These are phyloP conservation scores for Adineta ricciae DNA, from an alignment of 2,888 invertebrate genomes.

Conservation along the genomic window DNA sequence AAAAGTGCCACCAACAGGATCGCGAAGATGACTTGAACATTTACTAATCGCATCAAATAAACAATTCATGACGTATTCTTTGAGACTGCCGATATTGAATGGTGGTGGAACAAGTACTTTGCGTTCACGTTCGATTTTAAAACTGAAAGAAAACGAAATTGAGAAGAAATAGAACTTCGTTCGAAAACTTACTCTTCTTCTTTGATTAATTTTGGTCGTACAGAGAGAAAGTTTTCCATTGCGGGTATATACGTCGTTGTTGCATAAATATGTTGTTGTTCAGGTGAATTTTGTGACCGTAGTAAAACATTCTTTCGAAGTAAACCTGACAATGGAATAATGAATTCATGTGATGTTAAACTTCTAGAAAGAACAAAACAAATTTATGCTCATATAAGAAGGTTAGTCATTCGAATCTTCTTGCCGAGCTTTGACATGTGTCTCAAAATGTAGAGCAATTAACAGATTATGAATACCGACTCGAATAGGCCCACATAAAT, in stretches of 20 bases:
- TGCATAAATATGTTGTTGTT: background rate
- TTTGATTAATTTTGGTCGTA: background rate
- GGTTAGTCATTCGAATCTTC: slow-evolving; percentile 41
- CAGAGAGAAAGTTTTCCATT: background rate
- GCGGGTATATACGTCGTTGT: background rate
- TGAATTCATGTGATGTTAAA: slow-evolving; percentile 81
- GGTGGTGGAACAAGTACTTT: slow-evolving; percentile 26
- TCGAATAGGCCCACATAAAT: slow-evolving; percentile 73
- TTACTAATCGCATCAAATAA: slow-evolving; percentile 43
- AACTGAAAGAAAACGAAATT: background rate
- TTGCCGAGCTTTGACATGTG: background rate
- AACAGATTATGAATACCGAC: slow-evolving; percentile 92
- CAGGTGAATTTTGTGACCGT: background rate
- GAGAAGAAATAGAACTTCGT: too few relatives aligned
- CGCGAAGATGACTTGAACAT: slow-evolving; percentile 87
- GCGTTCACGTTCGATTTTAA: slow-evolving; percentile 16
- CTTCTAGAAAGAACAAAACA: background rate
- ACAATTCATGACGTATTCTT: slow-evolving; percentile 29
- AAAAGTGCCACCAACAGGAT: slow-evolving; percentile 90
- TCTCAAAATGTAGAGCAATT: slow-evolving; percentile 84
- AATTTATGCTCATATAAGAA: too few relatives aligned
- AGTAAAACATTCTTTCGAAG: background rate
- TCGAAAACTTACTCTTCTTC: background rate
- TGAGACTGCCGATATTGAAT: slow-evolving; percentile 23
- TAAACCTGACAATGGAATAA: slow-evolving; percentile 68